Evolutionary conservation across 2,113 vertebrate species (phyloP), one percentile per base, ranked within the genome.

Genomic region (Brachirus orientalis): DNA sequence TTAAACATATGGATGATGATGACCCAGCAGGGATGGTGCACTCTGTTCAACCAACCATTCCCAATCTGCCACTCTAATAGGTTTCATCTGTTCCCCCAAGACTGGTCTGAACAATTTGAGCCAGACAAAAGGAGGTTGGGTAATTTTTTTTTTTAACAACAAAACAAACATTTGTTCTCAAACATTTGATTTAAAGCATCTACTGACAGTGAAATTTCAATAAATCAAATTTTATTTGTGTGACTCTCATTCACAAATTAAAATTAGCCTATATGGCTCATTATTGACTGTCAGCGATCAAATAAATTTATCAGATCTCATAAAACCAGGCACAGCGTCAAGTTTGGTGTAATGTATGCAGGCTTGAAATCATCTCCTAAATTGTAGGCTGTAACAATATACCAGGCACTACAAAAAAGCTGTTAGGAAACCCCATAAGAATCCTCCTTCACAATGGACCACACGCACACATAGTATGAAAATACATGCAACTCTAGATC

Each of bases 1-100:
- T 68, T 64, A 82, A 85, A 83, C 87, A 91, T 88, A 86, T 77
- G 85, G 89, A 80, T 53, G 82, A 67, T 72, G 77, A 67, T 72
- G 77, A 83, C 83, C 80, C 79, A 58, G 77, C 67, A 81, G 83
- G 85, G 75, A 59, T 14, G 8, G 73, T 62, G 69, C 64, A 44
- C 64, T 83, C 84, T 71, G 74, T 46, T 71, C 74, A 82, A 67
- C 69, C 77, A 81, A 79, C 83, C 82, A 70, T 40, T 75, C 45
- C 69, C 87, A 86, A 87, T 88, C 88, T 91, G 88, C 71, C 64
- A 46, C 58, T 35, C 75, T 72, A 63, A 74, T 47, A 57, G 67
- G 60, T 73, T 72, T 52, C 53, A 33, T 76, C 58, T 63, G 76
- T 69, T 72, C 66, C 63, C 83, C 22, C 35, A 69, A 60, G 79